Conservation (phyloP, 2,888 invertebrate genomes). For the Phengaris alcon region DNA sequence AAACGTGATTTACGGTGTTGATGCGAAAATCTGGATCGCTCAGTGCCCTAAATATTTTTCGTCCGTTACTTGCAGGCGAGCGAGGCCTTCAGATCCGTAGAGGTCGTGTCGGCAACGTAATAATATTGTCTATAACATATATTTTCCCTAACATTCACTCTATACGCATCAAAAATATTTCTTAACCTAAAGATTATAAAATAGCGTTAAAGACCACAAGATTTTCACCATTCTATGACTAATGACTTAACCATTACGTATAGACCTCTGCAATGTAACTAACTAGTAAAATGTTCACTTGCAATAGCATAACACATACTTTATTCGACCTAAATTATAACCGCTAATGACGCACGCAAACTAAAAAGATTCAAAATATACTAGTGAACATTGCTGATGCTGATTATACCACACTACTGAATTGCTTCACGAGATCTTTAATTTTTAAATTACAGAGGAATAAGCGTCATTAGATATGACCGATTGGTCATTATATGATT, state of each 20-base stretch:
- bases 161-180: no score
- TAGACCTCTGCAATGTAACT: neutral
- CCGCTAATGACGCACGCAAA: constrained; percentile 19
- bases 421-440: neutral
- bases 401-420: neutral
- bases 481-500: no score
- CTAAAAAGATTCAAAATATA: constrained; percentile 3
- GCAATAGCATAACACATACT: constrained; percentile 36
- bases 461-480: no score
- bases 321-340: constrained; percentile 12
- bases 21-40: neutral
- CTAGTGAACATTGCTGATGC: no score
- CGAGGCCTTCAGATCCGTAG: neutral
- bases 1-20: neutral
- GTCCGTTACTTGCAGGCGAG: neutral
- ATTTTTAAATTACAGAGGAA: neutral
- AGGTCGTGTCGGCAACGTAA: neutral
- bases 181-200: no score
- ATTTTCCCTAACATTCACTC: neutral
- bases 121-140: neutral
- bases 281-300: neutral
- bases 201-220: neutral
- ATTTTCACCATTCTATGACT: neutral
- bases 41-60: neutral
- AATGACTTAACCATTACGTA: neutral